Evolutionary conservation across 1,140 invertebrate species (phyloP).

Genomic region (Procambarus clarkii): DNA sequence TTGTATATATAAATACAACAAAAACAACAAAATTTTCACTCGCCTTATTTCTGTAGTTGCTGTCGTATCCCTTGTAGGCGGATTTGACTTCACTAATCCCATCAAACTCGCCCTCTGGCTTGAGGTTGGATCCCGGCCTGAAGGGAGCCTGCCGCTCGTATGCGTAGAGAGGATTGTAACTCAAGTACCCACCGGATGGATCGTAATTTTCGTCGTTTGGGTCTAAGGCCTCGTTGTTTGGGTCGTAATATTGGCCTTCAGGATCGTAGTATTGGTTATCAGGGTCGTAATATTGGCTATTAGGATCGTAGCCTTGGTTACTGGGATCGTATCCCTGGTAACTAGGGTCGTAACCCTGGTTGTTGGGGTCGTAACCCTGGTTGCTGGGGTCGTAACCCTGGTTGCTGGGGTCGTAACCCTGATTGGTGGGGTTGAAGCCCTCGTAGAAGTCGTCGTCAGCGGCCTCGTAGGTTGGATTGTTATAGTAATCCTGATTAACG

Average conservation of each 20-base stretch:
- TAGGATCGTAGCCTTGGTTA: not conserved
- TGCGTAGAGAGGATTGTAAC: not conserved
- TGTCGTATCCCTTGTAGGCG: constrained; percentile 30
- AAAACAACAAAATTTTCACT: not conserved
- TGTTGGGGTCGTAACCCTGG: not conserved
- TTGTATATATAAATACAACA: too few species aligned
- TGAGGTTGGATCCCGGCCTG: not conserved
- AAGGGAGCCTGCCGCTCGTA: not conserved
- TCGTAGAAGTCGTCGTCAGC: not conserved
- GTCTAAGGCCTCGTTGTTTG: not conserved
- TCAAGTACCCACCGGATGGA: not conserved
- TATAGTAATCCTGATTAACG: not conserved
- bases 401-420: not conserved
- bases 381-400: not conserved
- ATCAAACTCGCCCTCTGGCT: not conserved
- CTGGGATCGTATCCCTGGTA: not conserved
- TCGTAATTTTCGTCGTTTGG: constrained; percentile 6
- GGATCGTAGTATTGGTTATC: not conserved
- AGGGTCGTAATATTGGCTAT: not conserved
- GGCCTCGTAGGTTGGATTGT: constrained; percentile 3
- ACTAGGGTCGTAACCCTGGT: not conserved
- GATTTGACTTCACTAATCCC: constrained; percentile 24
- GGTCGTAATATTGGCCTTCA: not conserved
- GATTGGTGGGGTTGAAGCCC: not conserved
- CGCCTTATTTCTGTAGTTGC: constrained; percentile 10